Evolutionary conservation across 2,113 vertebrate genomes (phyloP).

Genomic region (Leptodactylus fuscus): DNA sequence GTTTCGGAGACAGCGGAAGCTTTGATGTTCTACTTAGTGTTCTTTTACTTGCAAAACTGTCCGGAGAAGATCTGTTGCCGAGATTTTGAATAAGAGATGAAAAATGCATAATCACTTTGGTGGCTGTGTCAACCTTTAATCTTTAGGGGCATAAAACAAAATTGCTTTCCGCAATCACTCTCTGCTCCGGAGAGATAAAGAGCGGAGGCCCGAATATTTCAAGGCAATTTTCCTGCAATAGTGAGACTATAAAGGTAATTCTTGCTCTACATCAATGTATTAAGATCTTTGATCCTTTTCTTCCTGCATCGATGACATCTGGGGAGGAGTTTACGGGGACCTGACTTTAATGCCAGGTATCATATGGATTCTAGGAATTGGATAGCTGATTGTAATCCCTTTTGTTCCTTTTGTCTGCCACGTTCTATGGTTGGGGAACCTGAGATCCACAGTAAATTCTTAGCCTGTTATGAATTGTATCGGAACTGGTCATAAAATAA

Average conservation of each 20-base stretch:
- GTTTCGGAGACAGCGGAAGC: constrained; percentile 45
- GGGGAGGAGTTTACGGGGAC: constrained; percentile 8
- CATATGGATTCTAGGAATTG: neutral
- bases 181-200: constrained; percentile 32
- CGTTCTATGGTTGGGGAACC: neutral
- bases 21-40: constrained; percentile 53
- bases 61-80: constrained; percentile 42
- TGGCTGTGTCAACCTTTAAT: constrained; percentile 52
- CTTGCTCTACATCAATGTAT: constrained; percentile 23
- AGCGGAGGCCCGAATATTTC: constrained; percentile 5
- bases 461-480: neutral
- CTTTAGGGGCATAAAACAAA: constrained; percentile 56
- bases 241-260: constrained; percentile 26
- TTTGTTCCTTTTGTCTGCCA: neutral
- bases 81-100: constrained; percentile 52
- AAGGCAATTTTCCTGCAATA: constrained; percentile 42
- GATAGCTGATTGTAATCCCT: neutral
- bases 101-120: constrained; percentile 51
- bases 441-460: neutral
- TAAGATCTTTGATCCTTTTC: constrained; percentile 48
- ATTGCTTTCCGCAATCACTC: constrained; percentile 47
- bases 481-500: neutral
- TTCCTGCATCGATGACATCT: neutral
- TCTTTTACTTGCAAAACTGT: constrained; percentile 44
- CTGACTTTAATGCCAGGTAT: neutral